Base-by-base conservation (phyloP, 2,888 invertebrate genomes). In the Arge pagana region DNA sequence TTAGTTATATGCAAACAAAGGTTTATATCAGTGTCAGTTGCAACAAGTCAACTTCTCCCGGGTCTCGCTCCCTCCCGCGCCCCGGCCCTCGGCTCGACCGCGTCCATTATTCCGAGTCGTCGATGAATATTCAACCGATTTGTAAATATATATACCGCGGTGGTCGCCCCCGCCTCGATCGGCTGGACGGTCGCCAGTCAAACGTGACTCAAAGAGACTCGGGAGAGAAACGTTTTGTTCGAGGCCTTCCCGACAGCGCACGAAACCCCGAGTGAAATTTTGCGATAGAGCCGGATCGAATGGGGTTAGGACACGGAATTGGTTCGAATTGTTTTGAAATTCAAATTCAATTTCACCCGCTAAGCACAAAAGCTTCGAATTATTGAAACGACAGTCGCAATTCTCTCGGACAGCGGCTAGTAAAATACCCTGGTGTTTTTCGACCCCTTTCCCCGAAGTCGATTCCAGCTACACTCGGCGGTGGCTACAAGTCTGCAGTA, bases 21-120 rank as follows among this genome's bases (percentile, higher is more conserved):
- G 72, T 72, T 70, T 71, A 71, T 70, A 70, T 75, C 74, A 76
- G 74, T 76, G 76, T 76, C 76, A 76, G 74, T 76, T 72, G 74
- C 75, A 76, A 75, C 75, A 73, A 74, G 75, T 75, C 75, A 45
- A 45, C 45, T 45, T 33, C n/a, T n/a, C n/a, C n/a, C n/a, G n/a
- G n/a, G n/a, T n/a, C n/a, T n/a, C 23, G 33, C 31, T 16, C 6
- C 18, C 21, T 19, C 19, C 15, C 18, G 8, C 28, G 18, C 18
- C 42, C 8, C 42, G 8, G 7, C 7, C 40, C 26, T 31, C n/a
- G 3, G 11, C n/a, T n/a, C n/a, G n/a, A n/a, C 33, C 7, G 13
- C n/a, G n/a, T 45, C 23, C n/a, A n/a, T n/a, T n/a, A n/a, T n/a
- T n/a, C n/a, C n/a, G n/a, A n/a, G n/a, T n/a, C n/a, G n/a, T n/a